phyloP scores from a whole-genome alignment of 2,888 invertebrate species.

The Zygaena filipendulae region DNA sequence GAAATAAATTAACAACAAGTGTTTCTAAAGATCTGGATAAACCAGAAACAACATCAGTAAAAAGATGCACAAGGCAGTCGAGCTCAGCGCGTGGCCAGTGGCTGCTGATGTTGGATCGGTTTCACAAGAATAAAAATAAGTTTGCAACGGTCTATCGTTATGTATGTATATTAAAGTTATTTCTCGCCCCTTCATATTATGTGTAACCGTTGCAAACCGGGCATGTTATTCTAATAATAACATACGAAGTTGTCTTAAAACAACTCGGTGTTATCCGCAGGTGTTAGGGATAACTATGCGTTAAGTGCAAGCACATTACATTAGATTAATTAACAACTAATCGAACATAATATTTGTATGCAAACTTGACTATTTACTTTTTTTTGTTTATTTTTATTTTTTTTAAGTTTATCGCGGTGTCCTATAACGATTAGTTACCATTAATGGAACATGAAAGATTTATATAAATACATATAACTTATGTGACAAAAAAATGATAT shows the following conservation, averaged over 20 bases:
- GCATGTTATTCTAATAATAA: constrained; percentile 28
- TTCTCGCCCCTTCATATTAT: too few relatives aligned
- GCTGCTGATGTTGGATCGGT: too few relatives aligned
- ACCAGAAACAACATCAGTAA: neutral
- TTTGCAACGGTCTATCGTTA: too few relatives aligned
- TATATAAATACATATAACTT: constrained; percentile 57
- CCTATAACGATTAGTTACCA: constrained; percentile 53
- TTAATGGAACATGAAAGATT: constrained; percentile 63
- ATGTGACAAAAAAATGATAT: constrained; percentile 38
- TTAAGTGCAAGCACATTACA: constrained; percentile 61
- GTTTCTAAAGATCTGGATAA: constrained; percentile 15
- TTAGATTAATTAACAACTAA: constrained; percentile 52
- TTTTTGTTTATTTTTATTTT: constrained; percentile 40
- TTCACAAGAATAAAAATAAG: too few relatives aligned
- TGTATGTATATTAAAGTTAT: too few relatives aligned
- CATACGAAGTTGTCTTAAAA: constrained; percentile 28
- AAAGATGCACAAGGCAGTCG: too few relatives aligned
- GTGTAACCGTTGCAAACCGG: constrained; percentile 26
- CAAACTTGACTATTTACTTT: constrained; percentile 41
- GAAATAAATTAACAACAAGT: constrained; percentile 12
- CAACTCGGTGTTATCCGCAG: constrained; percentile 34
- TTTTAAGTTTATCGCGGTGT: constrained; percentile 42
- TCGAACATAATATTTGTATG: constrained; percentile 63
- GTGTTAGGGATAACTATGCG: constrained; percentile 36
- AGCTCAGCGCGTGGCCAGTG: too few relatives aligned